A percentile compares a stretch with the other conserved stretches of the same genome.
phyloP scores from a whole-genome alignment of 2,113 vertebrate genomes.

The Gambusia holbrooki region DNA sequence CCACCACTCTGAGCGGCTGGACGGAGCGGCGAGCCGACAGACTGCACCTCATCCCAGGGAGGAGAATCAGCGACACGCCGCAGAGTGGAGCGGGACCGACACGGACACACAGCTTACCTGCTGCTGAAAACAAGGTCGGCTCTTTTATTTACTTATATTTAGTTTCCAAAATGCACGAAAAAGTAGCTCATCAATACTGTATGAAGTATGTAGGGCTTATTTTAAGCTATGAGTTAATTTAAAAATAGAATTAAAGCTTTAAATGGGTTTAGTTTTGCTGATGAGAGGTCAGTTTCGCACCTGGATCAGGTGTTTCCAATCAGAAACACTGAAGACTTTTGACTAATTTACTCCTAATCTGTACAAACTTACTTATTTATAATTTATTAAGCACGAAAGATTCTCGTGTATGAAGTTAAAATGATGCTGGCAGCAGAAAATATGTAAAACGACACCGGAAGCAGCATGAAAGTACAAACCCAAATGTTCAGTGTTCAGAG shows the following conservation, averaged over 20 bases:
- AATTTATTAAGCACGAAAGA: too few relatives aligned
- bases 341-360: not conserved
- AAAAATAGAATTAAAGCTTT: not conserved
- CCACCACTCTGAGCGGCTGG: constrained; percentile 44
- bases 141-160: not conserved
- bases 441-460: not conserved
- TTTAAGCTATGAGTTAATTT: not conserved
- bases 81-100: not conserved
- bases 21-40: not conserved
- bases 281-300: not conserved
- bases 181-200: not conserved
- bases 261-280: not conserved
- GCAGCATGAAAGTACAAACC: not conserved
- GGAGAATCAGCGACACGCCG: not conserved
- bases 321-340: not conserved
- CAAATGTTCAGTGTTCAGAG: not conserved
- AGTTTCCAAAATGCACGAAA: not conserved
- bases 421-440: not conserved
- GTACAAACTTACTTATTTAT: not conserved
- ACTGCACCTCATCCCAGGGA: not conserved
- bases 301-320: not conserved
- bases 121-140: constrained; percentile 60
- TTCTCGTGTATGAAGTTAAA: not conserved
- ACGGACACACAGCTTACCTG: constrained; percentile 36
- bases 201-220: not conserved